Percentiles rank a stretch among this genome's conserved stretches.
These are phyloP conservation scores for Gambusia yucatana DNA, from an alignment of 2,797 vertebrate species.

Conservation along the genomic window DNA sequence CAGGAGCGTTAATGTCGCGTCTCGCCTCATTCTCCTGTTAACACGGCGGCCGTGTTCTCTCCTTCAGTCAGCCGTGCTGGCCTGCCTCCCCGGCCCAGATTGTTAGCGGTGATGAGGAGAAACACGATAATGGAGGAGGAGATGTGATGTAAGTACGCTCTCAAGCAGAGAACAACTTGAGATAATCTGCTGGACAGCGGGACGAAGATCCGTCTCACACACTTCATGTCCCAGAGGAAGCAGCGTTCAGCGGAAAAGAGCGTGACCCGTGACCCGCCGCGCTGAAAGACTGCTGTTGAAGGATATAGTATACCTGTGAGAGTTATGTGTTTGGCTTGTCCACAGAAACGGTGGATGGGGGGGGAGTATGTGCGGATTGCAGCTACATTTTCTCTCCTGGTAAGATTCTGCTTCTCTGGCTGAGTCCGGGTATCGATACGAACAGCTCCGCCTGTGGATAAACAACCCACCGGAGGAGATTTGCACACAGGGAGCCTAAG, in stretches of 20 bases:
- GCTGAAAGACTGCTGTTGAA: slow-evolving; percentile 78
- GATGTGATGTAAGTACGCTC: slow-evolving; percentile 68
- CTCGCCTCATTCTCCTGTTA: slow-evolving; percentile 69
- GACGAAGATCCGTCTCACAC: slow-evolving; percentile 69
- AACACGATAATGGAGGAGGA: slow-evolving; percentile 65
- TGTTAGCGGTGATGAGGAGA: slow-evolving; percentile 62
- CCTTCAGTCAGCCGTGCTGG: slow-evolving; percentile 53
- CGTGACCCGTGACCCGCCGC: slow-evolving; percentile 72
- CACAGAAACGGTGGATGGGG: slow-evolving; percentile 32
- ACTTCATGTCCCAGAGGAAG: slow-evolving; percentile 76
- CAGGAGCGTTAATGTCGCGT: slow-evolving; percentile 66
- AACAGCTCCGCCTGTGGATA: slow-evolving; percentile 50
- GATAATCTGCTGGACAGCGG: slow-evolving; percentile 69
- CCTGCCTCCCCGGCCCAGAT: slow-evolving; percentile 32
- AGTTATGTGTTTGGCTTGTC: slow-evolving; percentile 73
- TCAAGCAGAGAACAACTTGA: slow-evolving; percentile 53
- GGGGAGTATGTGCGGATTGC: slow-evolving; percentile 60
- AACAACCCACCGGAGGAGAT: slow-evolving; percentile 63
- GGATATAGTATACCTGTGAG: slow-evolving; percentile 83
- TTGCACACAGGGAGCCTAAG: slow-evolving; percentile 33
- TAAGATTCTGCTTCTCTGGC: slow-evolving; percentile 24
- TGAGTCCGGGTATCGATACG: slow-evolving; percentile 34
- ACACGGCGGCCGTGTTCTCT: slow-evolving; percentile 67
- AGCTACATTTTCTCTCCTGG: slow-evolving; percentile 43
- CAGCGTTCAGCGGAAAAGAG: slow-evolving; percentile 68